A percentile compares a stretch with the other conserved stretches of the same genome.
Evolutionary conservation across 2,797 vertebrate genomes (phyloP).

Genomic region (Amniataba percoides): DNA sequence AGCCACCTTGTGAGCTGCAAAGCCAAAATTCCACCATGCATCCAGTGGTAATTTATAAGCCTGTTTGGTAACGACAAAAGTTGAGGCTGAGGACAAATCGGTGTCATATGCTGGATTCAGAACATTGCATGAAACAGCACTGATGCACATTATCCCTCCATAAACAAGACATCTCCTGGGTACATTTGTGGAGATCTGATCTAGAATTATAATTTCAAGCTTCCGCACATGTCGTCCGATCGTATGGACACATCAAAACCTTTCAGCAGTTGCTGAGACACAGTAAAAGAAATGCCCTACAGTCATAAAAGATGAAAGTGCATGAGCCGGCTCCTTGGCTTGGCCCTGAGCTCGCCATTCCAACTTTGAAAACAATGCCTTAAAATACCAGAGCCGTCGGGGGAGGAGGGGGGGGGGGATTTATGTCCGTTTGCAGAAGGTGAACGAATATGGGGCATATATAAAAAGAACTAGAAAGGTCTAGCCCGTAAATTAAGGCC

Average conservation of each 20-base stretch:
- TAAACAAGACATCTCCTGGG: conserved; percentile 20
- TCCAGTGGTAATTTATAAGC: conserved; percentile 75
- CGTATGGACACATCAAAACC: conserved; percentile 13
- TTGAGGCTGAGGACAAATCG: conserved; percentile 55
- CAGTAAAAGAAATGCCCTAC: conserved; percentile 37
- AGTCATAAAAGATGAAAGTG: conserved; percentile 68
- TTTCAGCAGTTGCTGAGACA: conserved; percentile 34
- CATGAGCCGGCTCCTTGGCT: conserved; percentile 21
- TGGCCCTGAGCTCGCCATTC: conserved; percentile 64
- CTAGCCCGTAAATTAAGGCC: conserved; percentile 71
- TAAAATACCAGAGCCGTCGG: conserved; percentile 65
- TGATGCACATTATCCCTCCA: not conserved
- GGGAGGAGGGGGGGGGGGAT: conserved; percentile 42
- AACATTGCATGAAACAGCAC: conserved; percentile 33
- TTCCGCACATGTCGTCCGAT: not conserved
- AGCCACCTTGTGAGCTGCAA: conserved; percentile 69
- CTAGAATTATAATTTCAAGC: conserved; percentile 7
- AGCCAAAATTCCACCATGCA: conserved; percentile 75
- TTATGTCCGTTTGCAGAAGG: conserved; percentile 73
- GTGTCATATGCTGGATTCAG: conserved; percentile 43
- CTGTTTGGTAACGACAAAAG: conserved; percentile 50
- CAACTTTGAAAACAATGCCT: conserved; percentile 64
- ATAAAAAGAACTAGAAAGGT: conserved; percentile 71
- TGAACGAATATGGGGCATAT: conserved; percentile 63
- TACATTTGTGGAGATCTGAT: conserved; percentile 14